Evolutionary conservation across 1,140 invertebrate species (phyloP), one percentile per base, ranked within the genome.

Genomic region (Latrodectus geometricus): DNA sequence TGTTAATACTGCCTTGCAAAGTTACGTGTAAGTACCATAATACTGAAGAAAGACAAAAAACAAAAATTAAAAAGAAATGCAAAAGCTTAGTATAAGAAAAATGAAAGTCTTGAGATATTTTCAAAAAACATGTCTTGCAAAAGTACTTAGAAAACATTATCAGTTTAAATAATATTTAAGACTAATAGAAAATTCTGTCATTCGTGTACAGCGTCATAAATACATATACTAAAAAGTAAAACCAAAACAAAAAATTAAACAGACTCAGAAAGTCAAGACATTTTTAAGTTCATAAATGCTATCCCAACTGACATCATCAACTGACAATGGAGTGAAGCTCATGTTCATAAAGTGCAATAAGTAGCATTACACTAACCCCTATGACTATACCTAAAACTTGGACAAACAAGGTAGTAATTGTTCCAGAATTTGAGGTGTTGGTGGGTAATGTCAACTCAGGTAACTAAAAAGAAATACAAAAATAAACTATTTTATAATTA

Each of bases 311-410:
- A 14, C n/a, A 76, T 52, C 49, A 86, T 84, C 81, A 84, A 80
- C 79, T 88, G 70, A 96, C 95, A 76, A 95, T 92, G 88, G 92
- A 93, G 91, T 95, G 95, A 61, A 98, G 93, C 91, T 97, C 95
- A 87, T 96, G 93, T 90, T 97, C 96, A 90, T 97, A 98, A 9
- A 97, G 90, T 15, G 97, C 96, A 90, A 98, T 97, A 82, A 97
- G 90, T 48, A 97, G 92, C 96, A 98, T 98, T 83, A 97, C 95
- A 35, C 93, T 93, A 83, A 96, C 94, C 73, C 97, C 97, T 21
- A 93, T 92, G 0, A 95, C 89, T 56, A 98, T 92, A 0, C 97
- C 97, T 85, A 95, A 89, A 76, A 95, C 94, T 91, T 97, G 96
- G 56, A 97, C 91, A 88, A 94, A 88, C 89, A 94, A 94, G 88